Evolutionary conservation across 2,888 invertebrate genomes (phyloP), one percentile per base, ranked within the genome.

Genomic region (Andrena minutula): DNA sequence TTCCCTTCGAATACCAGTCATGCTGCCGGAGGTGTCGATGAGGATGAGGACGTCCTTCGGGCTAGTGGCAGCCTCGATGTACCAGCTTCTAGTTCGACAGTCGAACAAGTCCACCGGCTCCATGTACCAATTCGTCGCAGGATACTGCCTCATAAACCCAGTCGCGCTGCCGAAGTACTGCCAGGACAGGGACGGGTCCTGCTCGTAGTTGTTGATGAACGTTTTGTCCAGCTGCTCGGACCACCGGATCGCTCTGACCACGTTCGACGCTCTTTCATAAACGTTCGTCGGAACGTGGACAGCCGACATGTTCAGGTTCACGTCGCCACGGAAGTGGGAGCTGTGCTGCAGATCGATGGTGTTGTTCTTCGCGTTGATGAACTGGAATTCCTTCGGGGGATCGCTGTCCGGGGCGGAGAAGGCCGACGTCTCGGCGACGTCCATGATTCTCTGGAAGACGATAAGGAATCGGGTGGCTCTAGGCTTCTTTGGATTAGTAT

Each of bases 151-250:
- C 96, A 99, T 98, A 94, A 99, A 99, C 56, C 99, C 99, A 23
- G 98, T 97, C 49, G 99, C 97, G 94, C 99, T 99, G 85, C 99
- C 99, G 94, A 99, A 99, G 94, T 98, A 99, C 95, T 99, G 99
- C 98, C 99, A 99, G 4, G 98, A 98, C 58, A 99, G 95, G 3
- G 98, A 91, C 0, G 92, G 91, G 26, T 92, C 92, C 20, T 85
- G 83, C 20, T 88, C 86, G 73, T 91, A 92, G 51, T 90, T 93
- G 84, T 89, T 92, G 87, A 96, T 96, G 94, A 99, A 99, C 88
- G 97, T 97, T 73, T 96, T 96, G 94, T 99, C 98, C 89, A 99
- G 95, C 88, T 97, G 97, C 92, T 98, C 97, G 2, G 99, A 99
- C 99, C 99, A 99, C 92, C 97, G 97, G 82, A 99, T 98, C 49